Evolutionary conservation across 2,797 vertebrate genomes (phyloP).

Genomic region (Scolopax rusticola): DNA sequence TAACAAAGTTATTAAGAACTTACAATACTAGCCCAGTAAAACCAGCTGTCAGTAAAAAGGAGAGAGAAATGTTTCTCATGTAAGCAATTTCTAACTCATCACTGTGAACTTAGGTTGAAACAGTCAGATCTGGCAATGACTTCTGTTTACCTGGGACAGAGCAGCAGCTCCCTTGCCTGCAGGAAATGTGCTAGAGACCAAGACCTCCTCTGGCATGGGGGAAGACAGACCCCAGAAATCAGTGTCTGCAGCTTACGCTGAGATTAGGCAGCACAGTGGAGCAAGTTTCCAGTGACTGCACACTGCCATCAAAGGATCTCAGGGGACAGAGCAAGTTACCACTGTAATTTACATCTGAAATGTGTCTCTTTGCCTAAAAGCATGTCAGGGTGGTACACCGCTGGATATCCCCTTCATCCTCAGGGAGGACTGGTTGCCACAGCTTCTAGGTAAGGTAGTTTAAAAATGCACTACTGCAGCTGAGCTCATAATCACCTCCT

Average conservation of each 20-base stretch:
- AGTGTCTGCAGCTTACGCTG: fast-evolving
- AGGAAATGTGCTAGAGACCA: not conserved
- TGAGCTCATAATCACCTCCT: not conserved
- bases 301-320: not conserved
- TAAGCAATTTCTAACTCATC: not conserved
- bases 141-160: not conserved
- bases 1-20: not conserved
- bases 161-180: not conserved
- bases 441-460: not conserved
- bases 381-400: not conserved
- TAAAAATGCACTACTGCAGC: not conserved
- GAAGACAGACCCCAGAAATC: not conserved
- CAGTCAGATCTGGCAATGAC: not conserved
- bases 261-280: not conserved
- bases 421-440: not conserved
- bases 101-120: not conserved
- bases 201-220: not conserved
- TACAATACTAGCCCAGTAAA: not conserved
- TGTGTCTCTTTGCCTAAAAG: not conserved
- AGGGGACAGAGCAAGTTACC: not conserved
- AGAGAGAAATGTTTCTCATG: fast-evolving
- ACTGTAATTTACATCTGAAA: not conserved
- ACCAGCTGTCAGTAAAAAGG: not conserved
- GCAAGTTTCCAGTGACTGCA: not conserved
- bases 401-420: not conserved